Evolutionary conservation across 2,888 invertebrate genomes (phyloP), one percentile per base, ranked within the genome.

Genomic region (Furcula furcula): DNA sequence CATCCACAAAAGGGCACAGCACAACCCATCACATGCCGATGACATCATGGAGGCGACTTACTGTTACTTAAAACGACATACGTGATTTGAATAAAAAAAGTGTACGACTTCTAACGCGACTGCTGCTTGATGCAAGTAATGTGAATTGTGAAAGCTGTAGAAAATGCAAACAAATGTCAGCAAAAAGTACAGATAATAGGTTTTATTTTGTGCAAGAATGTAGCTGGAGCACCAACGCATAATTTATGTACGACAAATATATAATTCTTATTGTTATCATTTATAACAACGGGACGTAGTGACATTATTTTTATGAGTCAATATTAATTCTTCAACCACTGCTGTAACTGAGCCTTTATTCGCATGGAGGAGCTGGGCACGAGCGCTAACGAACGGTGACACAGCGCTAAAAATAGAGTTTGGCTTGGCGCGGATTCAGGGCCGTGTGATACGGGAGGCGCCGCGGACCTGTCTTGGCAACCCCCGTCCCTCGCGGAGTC

Each of bases 391-490:
- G 74, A 72, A 66, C 73, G 77, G 80, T 86, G 87, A 85, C 86
- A 84, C 85, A 83, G 75, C 79, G 82, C 87, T 87, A 87, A 79
- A 89, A 87, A 88, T 87, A 87, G 85, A 81, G 76, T 65, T 68
- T 53, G 59, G 52, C 65, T 68, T 53, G 59, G 52, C 55, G 65
- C 63, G 65, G 65, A 58, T 39, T 55, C 70, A 71, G 69, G 68
- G 68, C 65, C 61, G 47, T 50, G 57, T 55, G 66, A 61, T 64
- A 69, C 67, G 61, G 58, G 60, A 62, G 65, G 57, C 49, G 51
- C 52, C 49, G 46, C 58, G 52, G 66, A 65, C 69, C 70, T 61
- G 68, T 63, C 73, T 64, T 54, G 66, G 48, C 60, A 58, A 68
- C 72, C 78, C 72, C 75, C 76, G 61, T 63, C 71, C 72, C 72